Evolutionary conservation across 2,888 invertebrate genomes (phyloP).

Genomic region (Odontocolon sp.): DNA sequence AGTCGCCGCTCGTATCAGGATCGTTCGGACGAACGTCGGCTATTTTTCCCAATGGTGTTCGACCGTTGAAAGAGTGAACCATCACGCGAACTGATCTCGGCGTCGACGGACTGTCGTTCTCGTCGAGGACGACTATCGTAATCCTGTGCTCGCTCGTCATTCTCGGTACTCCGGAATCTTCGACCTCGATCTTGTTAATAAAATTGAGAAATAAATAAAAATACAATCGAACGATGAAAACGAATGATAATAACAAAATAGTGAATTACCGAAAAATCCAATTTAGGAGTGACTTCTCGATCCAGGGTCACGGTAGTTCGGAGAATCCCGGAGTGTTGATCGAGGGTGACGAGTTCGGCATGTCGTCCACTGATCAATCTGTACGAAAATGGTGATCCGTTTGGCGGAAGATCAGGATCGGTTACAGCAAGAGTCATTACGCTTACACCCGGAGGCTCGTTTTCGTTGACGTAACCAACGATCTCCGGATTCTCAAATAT

Average conservation of each 20-base stretch:
- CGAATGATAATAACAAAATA: background rate
- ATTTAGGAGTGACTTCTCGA: slow-evolving; percentile 89
- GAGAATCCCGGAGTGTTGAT: slow-evolving; percentile 90
- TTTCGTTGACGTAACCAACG: slow-evolving; percentile 91
- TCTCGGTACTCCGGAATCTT: slow-evolving; percentile 92
- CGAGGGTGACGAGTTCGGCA: slow-evolving; percentile 88
- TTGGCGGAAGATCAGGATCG: slow-evolving; percentile 94
- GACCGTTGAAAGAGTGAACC: slow-evolving; percentile 89
- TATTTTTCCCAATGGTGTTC: slow-evolving; percentile 90
- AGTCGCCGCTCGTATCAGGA: slow-evolving; percentile 94
- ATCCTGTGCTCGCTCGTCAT: slow-evolving; percentile 92
- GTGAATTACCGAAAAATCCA: slow-evolving; percentile 85
- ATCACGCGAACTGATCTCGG: slow-evolving; percentile 91
- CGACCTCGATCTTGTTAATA: slow-evolving; percentile 86
- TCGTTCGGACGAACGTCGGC: slow-evolving; percentile 97
- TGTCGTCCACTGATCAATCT: slow-evolving; percentile 90
- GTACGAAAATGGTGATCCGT: slow-evolving; percentile 95
- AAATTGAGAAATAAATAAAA: slow-evolving; percentile 51
- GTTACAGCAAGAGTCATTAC: slow-evolving; percentile 93
- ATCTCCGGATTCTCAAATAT: slow-evolving; percentile 88
- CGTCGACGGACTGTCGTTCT: slow-evolving; percentile 95
- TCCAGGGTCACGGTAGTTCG: slow-evolving; percentile 91
- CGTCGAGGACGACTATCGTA: slow-evolving; percentile 89
- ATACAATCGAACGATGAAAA: background rate
- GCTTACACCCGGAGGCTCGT: slow-evolving; percentile 91